These are phyloP conservation scores for Cyrtorhinus lividipennis DNA, from an alignment of 1,140 invertebrate species.

Conservation along the genomic window DNA sequence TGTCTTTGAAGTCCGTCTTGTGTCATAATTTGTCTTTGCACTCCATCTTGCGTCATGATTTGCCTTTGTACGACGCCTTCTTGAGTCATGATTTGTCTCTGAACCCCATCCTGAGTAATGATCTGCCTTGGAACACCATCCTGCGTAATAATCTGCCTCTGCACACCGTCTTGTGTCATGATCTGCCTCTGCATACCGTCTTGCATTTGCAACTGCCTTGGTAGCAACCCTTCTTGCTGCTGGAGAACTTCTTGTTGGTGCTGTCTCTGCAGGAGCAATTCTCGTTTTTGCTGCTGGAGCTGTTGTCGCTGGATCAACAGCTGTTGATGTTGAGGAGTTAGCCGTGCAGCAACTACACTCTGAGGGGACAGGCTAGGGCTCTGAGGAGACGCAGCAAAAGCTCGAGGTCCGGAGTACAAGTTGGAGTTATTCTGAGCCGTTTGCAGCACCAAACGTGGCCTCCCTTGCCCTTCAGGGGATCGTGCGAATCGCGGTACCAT, in stretches of 20 bases:
- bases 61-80: no score
- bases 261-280: conserved; percentile 30
- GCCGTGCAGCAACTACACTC: background rate
- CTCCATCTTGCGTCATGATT: no score
- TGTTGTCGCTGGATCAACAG: conserved; percentile 32
- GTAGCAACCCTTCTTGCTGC: conserved; percentile 26
- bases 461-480: conserved; percentile 24
- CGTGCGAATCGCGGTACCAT: conserved; percentile 25
- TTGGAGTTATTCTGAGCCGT: conserved; percentile 15
- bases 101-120: conserved; percentile 22
- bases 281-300: conserved; percentile 17
- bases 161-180: background rate
- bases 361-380: conserved; percentile 14
- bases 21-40: no score
- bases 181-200: background rate
- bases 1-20: no score
- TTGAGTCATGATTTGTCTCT: conserved; percentile 34
- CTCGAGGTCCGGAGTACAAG: conserved; percentile 15
- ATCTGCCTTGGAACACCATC: background rate
- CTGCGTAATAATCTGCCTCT: background rate
- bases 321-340: conserved; percentile 33
- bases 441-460: conserved; percentile 18
- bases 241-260: conserved; percentile 12
- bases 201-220: background rate
- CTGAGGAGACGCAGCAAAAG: conserved; percentile 13